These are phyloP conservation scores for Drosophila trapezifrons DNA, from an alignment of 1,140 invertebrate species.

Conservation along the genomic window DNA sequence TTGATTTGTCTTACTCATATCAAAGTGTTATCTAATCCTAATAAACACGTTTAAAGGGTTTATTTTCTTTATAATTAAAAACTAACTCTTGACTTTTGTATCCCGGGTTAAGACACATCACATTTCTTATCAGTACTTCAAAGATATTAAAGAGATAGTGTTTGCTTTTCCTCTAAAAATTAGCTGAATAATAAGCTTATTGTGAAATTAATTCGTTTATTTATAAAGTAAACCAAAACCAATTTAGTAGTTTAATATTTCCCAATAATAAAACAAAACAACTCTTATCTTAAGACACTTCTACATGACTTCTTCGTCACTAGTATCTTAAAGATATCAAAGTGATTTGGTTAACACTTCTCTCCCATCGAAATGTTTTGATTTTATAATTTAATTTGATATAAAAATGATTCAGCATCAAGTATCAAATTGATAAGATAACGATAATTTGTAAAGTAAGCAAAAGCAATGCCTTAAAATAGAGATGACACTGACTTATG, in stretches of 20 bases:
- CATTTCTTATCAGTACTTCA: not conserved
- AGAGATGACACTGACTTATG: slow-evolving; percentile 26
- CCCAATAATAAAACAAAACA: not conserved
- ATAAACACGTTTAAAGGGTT: not conserved
- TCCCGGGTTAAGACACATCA: no score
- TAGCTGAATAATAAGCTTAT: not conserved
- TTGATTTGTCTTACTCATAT: no score
- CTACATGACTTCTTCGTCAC: not conserved
- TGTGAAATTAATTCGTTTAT: not conserved
- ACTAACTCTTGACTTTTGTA: not conserved
- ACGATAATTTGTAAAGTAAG: slow-evolving; percentile 21
- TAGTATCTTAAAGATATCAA: not conserved
- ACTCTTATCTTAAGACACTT: not conserved
- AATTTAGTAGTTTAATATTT: not conserved
- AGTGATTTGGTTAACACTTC: not conserved
- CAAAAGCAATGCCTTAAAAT: slow-evolving; percentile 14
- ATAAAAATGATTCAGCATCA: slow-evolving; percentile 11
- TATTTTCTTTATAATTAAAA: not conserved
- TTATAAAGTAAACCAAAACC: not conserved
- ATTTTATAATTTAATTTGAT: not conserved
- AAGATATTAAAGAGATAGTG: not conserved
- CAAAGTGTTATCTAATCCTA: not conserved
- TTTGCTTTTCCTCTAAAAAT: no score
- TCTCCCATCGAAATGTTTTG: not conserved
- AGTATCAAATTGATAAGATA: slow-evolving; percentile 17